phyloP scores from a whole-genome alignment of 2,113 vertebrate genomes.

The Ptilorrhoa leucosticta region DNA sequence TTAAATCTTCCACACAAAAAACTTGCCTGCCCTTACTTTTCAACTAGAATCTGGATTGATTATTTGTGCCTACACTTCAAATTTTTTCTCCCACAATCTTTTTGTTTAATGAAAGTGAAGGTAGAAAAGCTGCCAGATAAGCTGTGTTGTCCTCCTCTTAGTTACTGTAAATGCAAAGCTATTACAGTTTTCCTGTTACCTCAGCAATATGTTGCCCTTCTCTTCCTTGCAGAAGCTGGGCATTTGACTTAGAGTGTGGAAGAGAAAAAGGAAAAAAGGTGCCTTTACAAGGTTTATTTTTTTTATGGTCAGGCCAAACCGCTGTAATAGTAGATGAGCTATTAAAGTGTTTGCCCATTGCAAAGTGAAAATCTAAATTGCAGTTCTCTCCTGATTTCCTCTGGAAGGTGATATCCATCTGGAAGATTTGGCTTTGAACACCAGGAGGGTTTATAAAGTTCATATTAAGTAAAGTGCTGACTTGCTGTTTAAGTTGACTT shows the following conservation, averaged over 20 bases:
- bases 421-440: neutral
- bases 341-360: neutral
- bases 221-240: neutral
- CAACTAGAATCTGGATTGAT: neutral
- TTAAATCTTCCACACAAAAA: neutral
- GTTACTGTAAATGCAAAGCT: neutral
- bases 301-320: neutral
- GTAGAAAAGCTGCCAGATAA: neutral
- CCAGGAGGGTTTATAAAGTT: neutral
- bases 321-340: neutral
- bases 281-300: neutral
- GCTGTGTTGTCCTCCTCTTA: neutral
- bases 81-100: neutral
- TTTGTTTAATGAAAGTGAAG: neutral
- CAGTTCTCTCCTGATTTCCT: neutral
- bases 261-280: neutral
- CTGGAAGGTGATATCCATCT: neutral
- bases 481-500: neutral
- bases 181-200: slow-evolving; percentile 10
- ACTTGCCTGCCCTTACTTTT: neutral
- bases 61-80: neutral
- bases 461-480: neutral
- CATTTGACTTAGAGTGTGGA: neutral
- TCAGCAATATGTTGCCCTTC: slow-evolving; percentile 1
- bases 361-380: neutral